Conservation (phyloP, 2,888 invertebrate genomes). For the Andrena bicolor region DNA sequence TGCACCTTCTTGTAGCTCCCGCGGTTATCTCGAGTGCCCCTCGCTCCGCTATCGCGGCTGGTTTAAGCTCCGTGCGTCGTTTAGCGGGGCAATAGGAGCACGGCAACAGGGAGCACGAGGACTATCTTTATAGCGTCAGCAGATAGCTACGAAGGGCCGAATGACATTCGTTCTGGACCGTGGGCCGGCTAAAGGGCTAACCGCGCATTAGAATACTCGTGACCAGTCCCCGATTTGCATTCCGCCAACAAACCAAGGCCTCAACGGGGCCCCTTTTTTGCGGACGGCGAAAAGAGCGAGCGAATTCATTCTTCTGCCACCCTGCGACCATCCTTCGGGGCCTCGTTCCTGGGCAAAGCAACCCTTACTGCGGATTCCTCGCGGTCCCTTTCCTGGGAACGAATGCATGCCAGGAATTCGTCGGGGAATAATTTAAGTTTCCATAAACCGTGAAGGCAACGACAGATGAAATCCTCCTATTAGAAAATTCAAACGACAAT, state of each 20-base stretch:
- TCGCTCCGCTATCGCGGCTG: slow-evolving; percentile 30
- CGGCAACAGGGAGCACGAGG: slow-evolving; percentile 13
- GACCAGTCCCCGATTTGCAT: slow-evolving; percentile 74
- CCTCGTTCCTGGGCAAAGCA: background rate
- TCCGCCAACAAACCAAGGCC: slow-evolving; percentile 68
- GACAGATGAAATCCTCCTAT: no score
- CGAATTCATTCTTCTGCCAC: background rate
- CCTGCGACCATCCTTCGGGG: background rate
- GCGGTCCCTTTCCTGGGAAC: no score
- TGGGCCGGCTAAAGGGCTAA: slow-evolving; percentile 56
- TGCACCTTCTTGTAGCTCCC: slow-evolving; percentile 32
- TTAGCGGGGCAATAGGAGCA: slow-evolving; percentile 12
- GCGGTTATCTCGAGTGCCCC: slow-evolving; percentile 47
- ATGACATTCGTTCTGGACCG: slow-evolving; percentile 60
- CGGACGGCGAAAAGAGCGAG: background rate
- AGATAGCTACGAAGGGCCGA: slow-evolving; percentile 48
- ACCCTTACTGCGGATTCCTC: no score
- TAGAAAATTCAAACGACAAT: background rate
- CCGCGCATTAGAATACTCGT: slow-evolving; percentile 75
- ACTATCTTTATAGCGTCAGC: slow-evolving; percentile 57
- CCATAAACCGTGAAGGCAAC: no score
- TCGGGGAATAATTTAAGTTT: no score
- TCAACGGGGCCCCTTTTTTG: slow-evolving; percentile 32
- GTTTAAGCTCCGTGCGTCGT: slow-evolving; percentile 24
- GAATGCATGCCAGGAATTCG: no score